Percentiles rank a stretch among this genome's conserved stretches.
phyloP scores from a whole-genome alignment of 2,113 vertebrate genomes.

The Ciconia maguari region DNA sequence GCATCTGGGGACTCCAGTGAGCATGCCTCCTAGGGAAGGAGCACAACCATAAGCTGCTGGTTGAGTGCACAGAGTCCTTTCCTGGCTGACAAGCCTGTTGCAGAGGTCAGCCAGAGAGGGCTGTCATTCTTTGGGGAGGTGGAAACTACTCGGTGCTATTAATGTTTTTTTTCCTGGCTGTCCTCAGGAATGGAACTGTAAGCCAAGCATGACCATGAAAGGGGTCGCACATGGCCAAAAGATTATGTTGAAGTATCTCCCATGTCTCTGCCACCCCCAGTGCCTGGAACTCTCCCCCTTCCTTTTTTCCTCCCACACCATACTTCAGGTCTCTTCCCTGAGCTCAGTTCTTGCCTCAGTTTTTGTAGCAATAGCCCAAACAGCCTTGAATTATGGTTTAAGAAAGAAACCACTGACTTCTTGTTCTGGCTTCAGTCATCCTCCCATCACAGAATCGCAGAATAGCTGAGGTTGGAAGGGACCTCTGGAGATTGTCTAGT shows the following conservation, averaged over 20 bases:
- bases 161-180: constrained; percentile 61
- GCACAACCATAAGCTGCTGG: neutral
- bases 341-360: neutral
- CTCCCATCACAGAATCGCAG: neutral
- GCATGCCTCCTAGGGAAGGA: constrained; percentile 13
- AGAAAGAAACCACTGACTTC: neutral
- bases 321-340: neutral
- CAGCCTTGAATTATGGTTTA: neutral
- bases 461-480: neutral
- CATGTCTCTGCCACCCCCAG: neutral
- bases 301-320: neutral
- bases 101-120: constrained; percentile 57
- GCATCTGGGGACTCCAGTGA: constrained; percentile 40
- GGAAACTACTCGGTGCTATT: constrained; percentile 24
- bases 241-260: constrained; percentile 13
- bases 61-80: neutral
- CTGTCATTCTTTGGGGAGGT: constrained; percentile 57
- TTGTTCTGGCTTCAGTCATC: neutral
- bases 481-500: neutral
- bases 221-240: constrained; percentile 16
- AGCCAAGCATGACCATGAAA: constrained; percentile 54
- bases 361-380: neutral
- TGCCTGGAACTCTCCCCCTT: neutral
- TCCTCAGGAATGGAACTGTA: constrained; percentile 43
- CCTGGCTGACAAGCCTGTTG: constrained; percentile 26